Evolutionary conservation across 2,113 vertebrate species (phyloP), one percentile per base, ranked within the genome.

Genomic region (Channa maculata): DNA sequence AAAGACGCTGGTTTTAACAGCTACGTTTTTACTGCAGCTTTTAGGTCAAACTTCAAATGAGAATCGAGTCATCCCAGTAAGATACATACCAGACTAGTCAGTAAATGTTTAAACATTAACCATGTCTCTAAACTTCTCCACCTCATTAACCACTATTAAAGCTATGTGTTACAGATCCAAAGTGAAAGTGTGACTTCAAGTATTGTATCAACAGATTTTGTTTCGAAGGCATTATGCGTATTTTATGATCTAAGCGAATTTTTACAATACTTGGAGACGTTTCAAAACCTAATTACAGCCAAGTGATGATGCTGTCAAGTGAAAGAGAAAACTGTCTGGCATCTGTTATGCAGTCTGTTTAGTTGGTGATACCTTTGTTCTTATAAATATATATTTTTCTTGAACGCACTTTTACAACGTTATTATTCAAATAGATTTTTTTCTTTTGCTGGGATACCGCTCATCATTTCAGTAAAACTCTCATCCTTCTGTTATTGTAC

Each of bases 191-290:
- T 46, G 37, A 45, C 62, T 48, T 33, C 3, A 5, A n/a, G 9
- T 13, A 36, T 38, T 65, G 41, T 24, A 41, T 52, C 4, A 1
- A 10, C 52, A 55, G 7, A 24, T 44, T 67, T 45, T 53, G 51
- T 60, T 38, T 39, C 55, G 34, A 65, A 48, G 2, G 15, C 7
- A 44, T 43, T 24, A 77, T 68, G 24, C 24, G n/a, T 2, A 5
- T 38, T 14, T 38, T 38, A 52, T 13, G 11, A 4, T 44, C 12
- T 14, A 10, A 59, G 34, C 58, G 10, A 34, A 69, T 39, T 69
- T 65, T 75, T n/a, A 45, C 59, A 73, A 33, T 43, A 34, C 75
- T 74, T 59, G 39, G 51, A 49, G 3, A 62, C 14, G 33, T 65
- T 67, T 60, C 24, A 6, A 5, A 52, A 15, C 34, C 49, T 60